These are phyloP conservation scores for Eristalis arbustorum DNA, from an alignment of 2,888 invertebrate species.

Conservation along the genomic window DNA sequence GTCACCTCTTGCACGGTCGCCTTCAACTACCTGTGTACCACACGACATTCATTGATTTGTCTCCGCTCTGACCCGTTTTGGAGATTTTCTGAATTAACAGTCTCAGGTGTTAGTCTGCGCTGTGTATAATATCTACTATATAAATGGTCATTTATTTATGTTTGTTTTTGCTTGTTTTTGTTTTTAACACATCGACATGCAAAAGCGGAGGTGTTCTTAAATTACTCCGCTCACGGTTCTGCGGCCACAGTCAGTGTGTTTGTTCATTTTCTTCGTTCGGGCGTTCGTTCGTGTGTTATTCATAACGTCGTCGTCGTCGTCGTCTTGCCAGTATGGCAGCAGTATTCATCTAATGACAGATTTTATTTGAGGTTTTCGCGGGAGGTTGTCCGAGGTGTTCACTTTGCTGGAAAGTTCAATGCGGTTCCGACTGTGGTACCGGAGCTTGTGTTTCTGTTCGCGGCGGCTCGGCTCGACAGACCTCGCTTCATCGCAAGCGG, in stretches of 20 bases:
- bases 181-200: slow-evolving; percentile 37
- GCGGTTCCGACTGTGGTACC: slow-evolving; percentile 57
- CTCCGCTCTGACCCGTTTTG: slow-evolving; percentile 48
- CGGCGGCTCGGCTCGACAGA: background rate
- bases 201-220: slow-evolving; percentile 69
- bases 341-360: slow-evolving; percentile 32
- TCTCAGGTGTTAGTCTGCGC: slow-evolving; percentile 37
- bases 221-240: slow-evolving; percentile 25
- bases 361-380: slow-evolving; percentile 22
- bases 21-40: slow-evolving; percentile 1
- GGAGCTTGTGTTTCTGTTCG: slow-evolving; percentile 45
- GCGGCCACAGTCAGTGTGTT: slow-evolving; percentile 19
- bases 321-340: background rate
- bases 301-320: slow-evolving; percentile 2
- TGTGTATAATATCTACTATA: slow-evolving; percentile 24
- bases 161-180: slow-evolving; percentile 25
- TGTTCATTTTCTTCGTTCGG: slow-evolving; percentile 22
- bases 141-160: slow-evolving; percentile 62
- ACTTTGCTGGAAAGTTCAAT: slow-evolving; percentile 74
- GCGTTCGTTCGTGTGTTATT: slow-evolving; percentile 3
- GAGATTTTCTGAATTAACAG: slow-evolving; percentile 36
- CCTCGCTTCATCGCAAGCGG: background rate
- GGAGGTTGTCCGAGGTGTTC: slow-evolving; percentile 57
- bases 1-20: slow-evolving; percentile 1
- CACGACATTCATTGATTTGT: slow-evolving; percentile 47